Conservation (phyloP, 1,140 invertebrate species). For the Marisa cornuarietis region DNA sequence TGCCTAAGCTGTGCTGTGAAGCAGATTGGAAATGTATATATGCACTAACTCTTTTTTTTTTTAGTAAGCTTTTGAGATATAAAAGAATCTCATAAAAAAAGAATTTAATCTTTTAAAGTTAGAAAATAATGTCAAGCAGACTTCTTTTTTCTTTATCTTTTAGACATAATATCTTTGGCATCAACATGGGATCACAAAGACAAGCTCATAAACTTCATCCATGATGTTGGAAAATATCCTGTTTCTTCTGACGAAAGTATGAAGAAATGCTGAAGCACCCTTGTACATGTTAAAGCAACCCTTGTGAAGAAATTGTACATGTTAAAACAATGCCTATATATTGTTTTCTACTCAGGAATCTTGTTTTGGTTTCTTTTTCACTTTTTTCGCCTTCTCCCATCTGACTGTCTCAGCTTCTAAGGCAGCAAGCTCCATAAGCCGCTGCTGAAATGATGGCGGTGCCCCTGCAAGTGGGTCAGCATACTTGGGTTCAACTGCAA, state of each 20-base stretch:
- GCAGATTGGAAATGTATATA: no score
- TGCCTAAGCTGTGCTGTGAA: no score
- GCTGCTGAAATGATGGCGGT: constrained; percentile 50
- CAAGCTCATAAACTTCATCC: background rate
- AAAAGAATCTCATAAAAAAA: no score
- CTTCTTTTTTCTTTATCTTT: no score
- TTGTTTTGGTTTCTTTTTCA: constrained; percentile 56
- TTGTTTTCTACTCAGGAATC: constrained; percentile 39
- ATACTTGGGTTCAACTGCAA: constrained; percentile 50
- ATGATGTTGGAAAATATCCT: background rate
- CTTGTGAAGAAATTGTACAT: background rate
- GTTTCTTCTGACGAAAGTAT: background rate
- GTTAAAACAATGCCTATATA: no score
- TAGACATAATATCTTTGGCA: background rate
- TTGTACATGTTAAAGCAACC: background rate
- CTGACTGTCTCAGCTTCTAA: constrained; percentile 58
- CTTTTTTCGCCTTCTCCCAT: constrained; percentile 53
- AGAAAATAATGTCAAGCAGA: no score
- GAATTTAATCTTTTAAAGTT: no score
- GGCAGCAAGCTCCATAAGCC: constrained; percentile 53
- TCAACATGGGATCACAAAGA: background rate
- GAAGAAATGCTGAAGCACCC: background rate
- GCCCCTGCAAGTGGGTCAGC: constrained; percentile 52
- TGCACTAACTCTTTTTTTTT: no score
- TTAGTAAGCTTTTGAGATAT: no score